Conservation (phyloP, 2,888 invertebrate species). For the Leptura quadrifasciata region DNA sequence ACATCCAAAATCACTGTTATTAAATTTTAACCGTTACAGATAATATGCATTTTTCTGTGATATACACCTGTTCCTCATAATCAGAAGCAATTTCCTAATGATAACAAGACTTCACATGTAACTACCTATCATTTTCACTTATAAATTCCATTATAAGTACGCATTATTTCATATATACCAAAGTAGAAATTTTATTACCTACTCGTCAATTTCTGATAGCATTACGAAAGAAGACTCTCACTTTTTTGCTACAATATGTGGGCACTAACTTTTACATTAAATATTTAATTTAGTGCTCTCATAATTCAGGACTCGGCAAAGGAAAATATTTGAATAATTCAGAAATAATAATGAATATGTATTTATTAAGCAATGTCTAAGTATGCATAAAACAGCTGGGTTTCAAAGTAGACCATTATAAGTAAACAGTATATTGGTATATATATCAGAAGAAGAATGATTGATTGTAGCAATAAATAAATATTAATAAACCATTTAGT, state of each 20-base stretch:
- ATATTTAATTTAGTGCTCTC: conserved; percentile 21
- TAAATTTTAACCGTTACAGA: no score
- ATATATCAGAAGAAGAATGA: no score
- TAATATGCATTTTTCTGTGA: no score
- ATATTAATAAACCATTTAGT: no score
- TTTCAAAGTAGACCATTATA: conserved; percentile 3
- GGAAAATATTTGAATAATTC: neutral
- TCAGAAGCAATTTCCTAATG: no score
- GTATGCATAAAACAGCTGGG: neutral
- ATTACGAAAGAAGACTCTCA: conserved; percentile 21
- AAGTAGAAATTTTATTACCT: conserved; percentile 1
- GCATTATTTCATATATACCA: neutral
- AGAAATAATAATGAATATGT: neutral
- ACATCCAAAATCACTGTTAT: no score
- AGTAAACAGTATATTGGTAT: neutral
- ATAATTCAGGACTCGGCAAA: neutral
- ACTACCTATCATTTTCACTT: neutral
- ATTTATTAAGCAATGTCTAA: neutral
- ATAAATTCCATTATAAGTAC: neutral
- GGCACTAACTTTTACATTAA: neutral
- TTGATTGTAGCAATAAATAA: neutral
- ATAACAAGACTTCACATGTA: no score
- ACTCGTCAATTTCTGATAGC: neutral
- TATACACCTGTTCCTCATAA: no score
- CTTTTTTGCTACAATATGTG: neutral